Base-by-base conservation (phyloP, 1,140 invertebrate genomes). In the Reticulitermes speratus region DNA sequence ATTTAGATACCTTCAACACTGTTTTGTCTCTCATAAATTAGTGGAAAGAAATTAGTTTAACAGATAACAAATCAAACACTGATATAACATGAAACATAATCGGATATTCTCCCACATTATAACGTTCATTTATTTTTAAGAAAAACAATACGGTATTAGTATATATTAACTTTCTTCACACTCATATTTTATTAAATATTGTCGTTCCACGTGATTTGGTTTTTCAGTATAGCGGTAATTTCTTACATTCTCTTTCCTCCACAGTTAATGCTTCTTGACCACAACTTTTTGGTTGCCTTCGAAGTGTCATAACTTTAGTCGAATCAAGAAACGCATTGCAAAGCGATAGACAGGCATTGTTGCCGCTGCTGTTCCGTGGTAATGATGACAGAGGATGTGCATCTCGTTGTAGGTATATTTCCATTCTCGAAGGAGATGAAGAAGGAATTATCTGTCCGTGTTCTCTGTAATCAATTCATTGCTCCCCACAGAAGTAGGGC, bases 181-280 rank as follows among this genome's bases (percentile, higher is more conserved):
- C 25, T 75, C 25, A 75, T 75, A 75, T 75, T 30, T 75, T 75
- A 75, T 75, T 75, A 75, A 75, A 75, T 75, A 75, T 75, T 75
- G 65, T 75, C 65, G 65, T 75, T 30, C 65, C 65, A 75, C 65
- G n/a, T 25, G 65, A 75, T 30, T 75, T 75, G 65, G n/a, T 75
- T 75, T 75, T 3, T 75, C 3, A 19, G 19, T 75, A n/a, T n/a
- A 14, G n/a, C 25, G n/a, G 25, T 11, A 75, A n/a, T 30, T 75
- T 14, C 14, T 75, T n/a, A 11, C n/a, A 75, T 75, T n/a, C 14
- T n/a, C 25, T 65, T 25, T 65, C 59, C 21, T 59, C 21, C 25
- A 23, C 19, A 8, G 59, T 23, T 30, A 75, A 75, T 75, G 0
- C 65, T 65, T 75, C 65, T 25, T 75, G 65, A 75, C n/a, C 65